These are phyloP conservation scores for Aspidiotus rigidus DNA, from an alignment of 2,888 invertebrate genomes.

Conservation along the genomic window DNA sequence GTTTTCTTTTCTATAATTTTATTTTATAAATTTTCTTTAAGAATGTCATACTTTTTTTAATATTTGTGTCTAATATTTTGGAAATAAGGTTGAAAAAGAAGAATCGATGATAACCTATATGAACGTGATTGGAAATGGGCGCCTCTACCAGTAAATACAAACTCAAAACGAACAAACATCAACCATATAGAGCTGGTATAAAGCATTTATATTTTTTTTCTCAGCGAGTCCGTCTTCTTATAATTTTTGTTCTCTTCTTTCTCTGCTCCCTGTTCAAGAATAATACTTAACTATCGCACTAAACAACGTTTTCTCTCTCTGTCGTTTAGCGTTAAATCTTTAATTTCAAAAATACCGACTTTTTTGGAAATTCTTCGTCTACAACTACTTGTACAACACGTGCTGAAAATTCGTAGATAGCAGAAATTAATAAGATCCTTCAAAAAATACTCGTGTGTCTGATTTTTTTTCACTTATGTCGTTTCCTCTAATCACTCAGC, in stretches of 20 bases:
- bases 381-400: too few species aligned
- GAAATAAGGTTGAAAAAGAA: too few species aligned
- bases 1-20: too few species aligned
- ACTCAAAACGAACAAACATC: constrained; percentile 30
- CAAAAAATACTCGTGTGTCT: neutral
- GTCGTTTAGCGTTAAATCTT: too few species aligned
- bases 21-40: too few species aligned
- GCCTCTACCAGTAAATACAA: constrained; percentile 30
- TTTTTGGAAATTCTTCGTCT: too few species aligned
- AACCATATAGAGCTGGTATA: constrained; percentile 25
- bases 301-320: too few species aligned
- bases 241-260: neutral
- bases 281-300: neutral
- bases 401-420: too few species aligned
- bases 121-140: constrained; percentile 17
- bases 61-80: too few species aligned
- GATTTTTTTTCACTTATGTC: constrained; percentile 1
- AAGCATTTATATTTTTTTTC: constrained; percentile 1
- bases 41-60: too few species aligned
- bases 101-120: too few species aligned
- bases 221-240: neutral
- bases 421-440: neutral
- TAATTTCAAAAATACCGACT: too few species aligned
- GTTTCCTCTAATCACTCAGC: neutral
- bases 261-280: neutral